Evolutionary conservation across 2,888 invertebrate genomes (phyloP), one percentile per base, ranked within the genome.

Genomic region (Agapostemon virescens): DNA sequence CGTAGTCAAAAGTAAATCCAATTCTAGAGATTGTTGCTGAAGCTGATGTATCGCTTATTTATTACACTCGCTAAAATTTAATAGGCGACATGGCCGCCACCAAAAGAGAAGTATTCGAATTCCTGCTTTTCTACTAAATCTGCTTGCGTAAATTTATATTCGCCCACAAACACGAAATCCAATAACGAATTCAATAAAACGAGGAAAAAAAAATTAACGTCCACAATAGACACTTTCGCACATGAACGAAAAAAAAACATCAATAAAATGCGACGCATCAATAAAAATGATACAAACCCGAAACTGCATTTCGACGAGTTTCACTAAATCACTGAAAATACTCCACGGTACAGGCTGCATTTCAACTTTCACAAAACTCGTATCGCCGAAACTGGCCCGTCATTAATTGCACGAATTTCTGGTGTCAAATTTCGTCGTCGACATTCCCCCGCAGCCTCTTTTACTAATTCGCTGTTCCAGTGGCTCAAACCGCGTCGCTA

Each of bases 401-500:
- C 49, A 49, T n/a, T n/a, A 49, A 49, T 49, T 49, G 11, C 4
- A 49, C n/a, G 11, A 49, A 49, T n/a, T n/a, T 3, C n/a, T n/a
- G 11, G n/a, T 49, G 49, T 49, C 49, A 49, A 49, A 49, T 49
- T 49, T 49, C 49, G n/a, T 11, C 11, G n/a, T 49, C 11, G n/a
- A 3, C n/a, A n/a, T n/a, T n/a, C 49, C 2, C 49, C 9, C n/a
- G n/a, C 49, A 55, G 11, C 36, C 69, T n/a, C 23, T 42, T 63
- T 33, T 30, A 55, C 38, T 61, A 58, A 79, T 79, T 79, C 67
- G 67, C 71, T 42, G 67, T 71, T 61, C 67, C 61, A 20, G 40
- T 42, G n/a, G 64, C 42, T 36, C 17, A 66, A 70, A 55, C 55
- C 33, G 58, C 42, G 40, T 13, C 49, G 26, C 33, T 63, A 63